These are phyloP conservation scores for Polydrusus pterygomalis DNA, from an alignment of 2,888 invertebrate genomes.

Conservation along the genomic window DNA sequence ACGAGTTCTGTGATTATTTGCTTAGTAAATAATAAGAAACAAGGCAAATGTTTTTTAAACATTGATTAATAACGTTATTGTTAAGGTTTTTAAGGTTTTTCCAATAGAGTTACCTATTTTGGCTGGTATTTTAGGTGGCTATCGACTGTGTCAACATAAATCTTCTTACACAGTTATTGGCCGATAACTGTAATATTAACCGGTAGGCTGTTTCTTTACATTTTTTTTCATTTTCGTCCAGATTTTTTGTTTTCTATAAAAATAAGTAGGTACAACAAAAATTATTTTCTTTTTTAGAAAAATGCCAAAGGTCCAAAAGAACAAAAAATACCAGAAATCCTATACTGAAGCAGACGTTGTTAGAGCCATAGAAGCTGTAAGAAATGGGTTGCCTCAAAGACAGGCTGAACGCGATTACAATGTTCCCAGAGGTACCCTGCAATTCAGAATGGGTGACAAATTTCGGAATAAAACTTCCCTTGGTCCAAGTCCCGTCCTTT, in stretches of 20 bases:
- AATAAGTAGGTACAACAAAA: neutral
- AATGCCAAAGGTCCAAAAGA: slow-evolving; percentile 16
- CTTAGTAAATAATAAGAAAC: too few species aligned
- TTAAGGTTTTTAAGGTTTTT: too few species aligned
- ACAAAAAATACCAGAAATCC: neutral
- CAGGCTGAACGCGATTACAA: neutral
- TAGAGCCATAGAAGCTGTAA: neutral
- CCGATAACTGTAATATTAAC: neutral
- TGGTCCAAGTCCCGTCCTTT: slow-evolving; percentile 22
- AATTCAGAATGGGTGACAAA: slow-evolving; percentile 3
- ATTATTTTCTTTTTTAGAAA: slow-evolving; percentile 13
- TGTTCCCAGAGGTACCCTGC: slow-evolving; percentile 20
- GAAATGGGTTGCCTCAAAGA: slow-evolving; percentile 9
- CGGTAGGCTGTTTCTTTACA: neutral
- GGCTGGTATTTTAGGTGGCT: neutral
- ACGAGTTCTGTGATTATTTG: too few species aligned
- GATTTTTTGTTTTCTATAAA: too few species aligned
- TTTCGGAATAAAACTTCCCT: slow-evolving; percentile 21
- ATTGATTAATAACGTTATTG: too few species aligned
- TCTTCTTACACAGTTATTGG: neutral
- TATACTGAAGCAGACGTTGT: slow-evolving; percentile 11
- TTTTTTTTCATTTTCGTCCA: neutral
- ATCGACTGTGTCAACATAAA: neutral
- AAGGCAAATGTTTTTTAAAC: too few species aligned
- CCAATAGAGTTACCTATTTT: neutral